These are phyloP conservation scores for Lagopus leucura DNA, from an alignment of 2,113 vertebrate genomes.

Conservation along the genomic window DNA sequence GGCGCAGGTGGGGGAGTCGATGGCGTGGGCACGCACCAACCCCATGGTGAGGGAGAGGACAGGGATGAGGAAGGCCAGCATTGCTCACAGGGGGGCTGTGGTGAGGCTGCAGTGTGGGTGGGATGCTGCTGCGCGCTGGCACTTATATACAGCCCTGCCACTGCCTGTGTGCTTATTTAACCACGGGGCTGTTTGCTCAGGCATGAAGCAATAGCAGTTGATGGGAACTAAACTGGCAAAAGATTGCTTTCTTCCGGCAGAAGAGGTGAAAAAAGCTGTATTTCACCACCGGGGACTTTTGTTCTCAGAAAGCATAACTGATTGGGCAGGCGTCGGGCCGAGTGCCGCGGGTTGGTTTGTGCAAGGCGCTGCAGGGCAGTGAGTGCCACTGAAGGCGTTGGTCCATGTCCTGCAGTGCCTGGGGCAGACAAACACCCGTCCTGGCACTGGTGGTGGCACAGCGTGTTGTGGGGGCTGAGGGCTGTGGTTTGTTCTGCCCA, in stretches of 20 bases:
- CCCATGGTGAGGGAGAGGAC: neutral
- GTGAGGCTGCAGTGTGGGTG: neutral
- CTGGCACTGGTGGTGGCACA: no score
- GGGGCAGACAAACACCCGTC: neutral
- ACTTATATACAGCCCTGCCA: slow-evolving; percentile 25
- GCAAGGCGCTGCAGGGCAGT: accelerated
- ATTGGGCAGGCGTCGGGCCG: accelerated
- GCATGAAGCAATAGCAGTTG: slow-evolving; percentile 30
- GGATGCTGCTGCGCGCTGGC: accelerated
- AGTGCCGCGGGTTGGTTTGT: accelerated
- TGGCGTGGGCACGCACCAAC: neutral
- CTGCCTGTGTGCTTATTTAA: neutral
- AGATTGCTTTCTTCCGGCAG: neutral
- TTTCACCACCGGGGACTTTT: neutral
- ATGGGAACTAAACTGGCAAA: neutral
- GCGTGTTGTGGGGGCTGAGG: accelerated
- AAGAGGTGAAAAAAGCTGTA: accelerated
- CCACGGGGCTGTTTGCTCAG: slow-evolving; percentile 37
- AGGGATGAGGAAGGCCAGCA: neutral
- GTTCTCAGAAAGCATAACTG: neutral
- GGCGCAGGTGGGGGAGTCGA: neutral
- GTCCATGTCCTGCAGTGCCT: neutral
- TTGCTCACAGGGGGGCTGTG: accelerated
- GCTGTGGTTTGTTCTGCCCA: neutral
- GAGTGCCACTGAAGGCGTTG: neutral